phyloP scores from a whole-genome alignment of 2,888 invertebrate genomes.

The Andrena marginata region DNA sequence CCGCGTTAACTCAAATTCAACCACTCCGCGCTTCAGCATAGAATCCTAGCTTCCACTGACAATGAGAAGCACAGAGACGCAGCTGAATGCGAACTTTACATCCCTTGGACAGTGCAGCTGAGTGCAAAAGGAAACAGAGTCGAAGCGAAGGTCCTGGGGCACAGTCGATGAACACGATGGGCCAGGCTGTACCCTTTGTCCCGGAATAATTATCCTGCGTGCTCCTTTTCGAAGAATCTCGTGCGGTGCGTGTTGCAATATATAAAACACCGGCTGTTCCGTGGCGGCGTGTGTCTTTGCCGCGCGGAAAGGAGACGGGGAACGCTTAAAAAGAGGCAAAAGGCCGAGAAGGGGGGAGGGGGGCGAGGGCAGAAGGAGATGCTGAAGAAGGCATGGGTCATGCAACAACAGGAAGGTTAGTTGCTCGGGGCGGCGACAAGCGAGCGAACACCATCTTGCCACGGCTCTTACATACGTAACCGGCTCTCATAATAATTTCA shows the following conservation, averaged over 20 bases:
- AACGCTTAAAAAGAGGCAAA: constrained; percentile 57
- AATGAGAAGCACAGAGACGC: constrained; percentile 79
- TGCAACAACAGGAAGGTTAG: constrained; percentile 84
- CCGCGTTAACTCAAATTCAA: too few relatives aligned
- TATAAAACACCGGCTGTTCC: constrained; percentile 64
- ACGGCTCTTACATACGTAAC: constrained; percentile 77
- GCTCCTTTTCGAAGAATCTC: constrained; percentile 32
- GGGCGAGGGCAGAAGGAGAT: constrained; percentile 66
- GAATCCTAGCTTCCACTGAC: too few relatives aligned
- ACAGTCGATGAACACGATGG: constrained; percentile 34
- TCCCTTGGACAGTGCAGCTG: too few relatives aligned
- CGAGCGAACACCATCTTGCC: constrained; percentile 80
- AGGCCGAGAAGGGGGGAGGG: constrained; percentile 37
- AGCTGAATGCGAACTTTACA: neutral
- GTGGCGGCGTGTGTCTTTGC: constrained; percentile 67
- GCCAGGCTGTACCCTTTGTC: constrained; percentile 22
- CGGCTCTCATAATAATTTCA: constrained; percentile 81
- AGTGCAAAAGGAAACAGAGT: neutral
- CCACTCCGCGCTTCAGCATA: too few relatives aligned
- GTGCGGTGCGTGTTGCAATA: constrained; percentile 60
- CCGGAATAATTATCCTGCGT: constrained; percentile 61
- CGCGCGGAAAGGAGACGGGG: constrained; percentile 40
- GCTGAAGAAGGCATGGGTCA: constrained; percentile 81
- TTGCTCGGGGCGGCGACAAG: constrained; percentile 83
- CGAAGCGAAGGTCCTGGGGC: neutral